These are phyloP conservation scores for Tichodroma muraria DNA, from an alignment of 2,113 vertebrate genomes.

Conservation along the genomic window DNA sequence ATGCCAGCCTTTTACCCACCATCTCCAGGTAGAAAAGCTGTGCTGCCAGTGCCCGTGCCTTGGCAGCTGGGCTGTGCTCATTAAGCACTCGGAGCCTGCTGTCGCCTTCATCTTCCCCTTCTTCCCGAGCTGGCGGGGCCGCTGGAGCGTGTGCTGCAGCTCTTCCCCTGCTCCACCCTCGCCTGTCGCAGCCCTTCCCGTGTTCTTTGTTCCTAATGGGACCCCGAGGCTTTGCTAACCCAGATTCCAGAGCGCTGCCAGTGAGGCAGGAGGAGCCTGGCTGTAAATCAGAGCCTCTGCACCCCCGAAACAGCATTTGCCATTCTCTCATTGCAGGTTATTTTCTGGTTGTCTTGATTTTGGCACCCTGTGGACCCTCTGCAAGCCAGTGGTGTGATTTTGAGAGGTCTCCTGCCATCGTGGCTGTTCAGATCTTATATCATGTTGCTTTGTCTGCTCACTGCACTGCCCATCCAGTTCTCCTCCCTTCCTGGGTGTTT, in stretches of 20 bases:
- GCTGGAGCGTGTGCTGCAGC: background rate
- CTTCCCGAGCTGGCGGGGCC: background rate
- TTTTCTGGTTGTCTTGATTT: background rate
- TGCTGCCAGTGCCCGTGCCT: background rate
- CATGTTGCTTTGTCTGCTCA: background rate
- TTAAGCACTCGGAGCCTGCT: background rate
- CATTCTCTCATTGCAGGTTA: fast-evolving
- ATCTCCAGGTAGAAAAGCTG: background rate
- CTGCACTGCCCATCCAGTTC: fast-evolving
- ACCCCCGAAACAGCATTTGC: background rate
- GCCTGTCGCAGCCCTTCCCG: background rate
- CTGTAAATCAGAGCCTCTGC: background rate
- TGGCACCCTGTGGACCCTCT: background rate
- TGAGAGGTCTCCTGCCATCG: fast-evolving
- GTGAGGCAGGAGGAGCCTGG: background rate
- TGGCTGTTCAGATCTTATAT: background rate
- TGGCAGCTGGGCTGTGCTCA: background rate
- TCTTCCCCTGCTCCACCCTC: background rate
- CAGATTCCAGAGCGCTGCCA: background rate
- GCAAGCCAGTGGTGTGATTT: background rate
- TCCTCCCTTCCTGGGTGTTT: background rate
- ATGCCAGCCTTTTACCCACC: background rate
- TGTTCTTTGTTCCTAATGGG: background rate
- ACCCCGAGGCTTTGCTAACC: constrained; percentile 49
- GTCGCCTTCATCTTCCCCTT: background rate